Conservation (phyloP, 2,113 vertebrate species). For the Neotoma lepida region DNA sequence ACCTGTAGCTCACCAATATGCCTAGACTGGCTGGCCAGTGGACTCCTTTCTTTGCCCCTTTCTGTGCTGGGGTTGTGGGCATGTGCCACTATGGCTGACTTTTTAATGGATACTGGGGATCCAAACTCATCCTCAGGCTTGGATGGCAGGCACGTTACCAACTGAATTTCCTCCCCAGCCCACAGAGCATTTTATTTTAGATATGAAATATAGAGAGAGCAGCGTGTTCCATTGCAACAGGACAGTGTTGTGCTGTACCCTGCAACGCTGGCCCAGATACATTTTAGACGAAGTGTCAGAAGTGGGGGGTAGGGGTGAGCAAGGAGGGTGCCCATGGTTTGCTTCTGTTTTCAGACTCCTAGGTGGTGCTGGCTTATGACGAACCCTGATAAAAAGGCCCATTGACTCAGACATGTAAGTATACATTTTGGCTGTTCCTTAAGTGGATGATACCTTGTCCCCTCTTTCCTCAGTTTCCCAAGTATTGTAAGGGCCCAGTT, state of each 20-base stretch:
- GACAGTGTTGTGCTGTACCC: neutral
- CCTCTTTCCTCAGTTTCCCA: neutral
- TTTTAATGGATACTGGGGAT: neutral
- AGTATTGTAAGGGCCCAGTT: neutral
- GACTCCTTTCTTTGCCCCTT: neutral
- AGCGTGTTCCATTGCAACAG: neutral
- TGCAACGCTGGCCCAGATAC: too few species aligned
- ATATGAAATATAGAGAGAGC: neutral
- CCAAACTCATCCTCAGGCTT: neutral
- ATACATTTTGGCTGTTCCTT: neutral
- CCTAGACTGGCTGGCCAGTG: neutral
- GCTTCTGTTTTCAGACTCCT: neutral
- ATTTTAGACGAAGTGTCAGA: neutral
- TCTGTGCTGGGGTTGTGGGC: too few species aligned
- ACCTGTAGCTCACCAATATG: neutral
- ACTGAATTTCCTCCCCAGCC: neutral
- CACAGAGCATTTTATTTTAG: neutral
- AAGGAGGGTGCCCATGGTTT: neutral
- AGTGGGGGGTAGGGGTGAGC: neutral
- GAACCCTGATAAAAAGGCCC: neutral
- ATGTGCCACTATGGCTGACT: rapidly evolving
- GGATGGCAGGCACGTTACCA: neutral
- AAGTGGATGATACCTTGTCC: too few species aligned
- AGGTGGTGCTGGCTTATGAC: neutral
- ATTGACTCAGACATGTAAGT: neutral